phyloP scores from a whole-genome alignment of 1,140 invertebrate genomes.

The Ylistrum balloti region DNA sequence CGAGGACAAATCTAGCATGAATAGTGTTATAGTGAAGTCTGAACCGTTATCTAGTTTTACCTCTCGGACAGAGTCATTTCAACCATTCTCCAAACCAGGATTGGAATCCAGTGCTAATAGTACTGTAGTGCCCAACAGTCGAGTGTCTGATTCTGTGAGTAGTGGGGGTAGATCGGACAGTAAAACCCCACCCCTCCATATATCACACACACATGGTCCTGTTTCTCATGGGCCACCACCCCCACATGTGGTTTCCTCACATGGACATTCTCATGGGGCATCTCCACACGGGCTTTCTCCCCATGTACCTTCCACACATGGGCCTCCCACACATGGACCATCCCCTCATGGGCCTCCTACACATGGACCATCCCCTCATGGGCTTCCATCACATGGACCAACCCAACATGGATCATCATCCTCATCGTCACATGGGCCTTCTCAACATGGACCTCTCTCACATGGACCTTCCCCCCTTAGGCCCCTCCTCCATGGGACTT shows the following conservation, averaged over 20 bases:
- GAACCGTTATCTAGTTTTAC: neutral
- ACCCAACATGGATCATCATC: neutral
- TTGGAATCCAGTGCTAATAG: neutral
- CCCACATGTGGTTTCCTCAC: neutral
- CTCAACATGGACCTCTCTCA: neutral
- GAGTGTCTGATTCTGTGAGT: neutral
- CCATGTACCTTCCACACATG: neutral
- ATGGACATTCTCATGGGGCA: neutral
- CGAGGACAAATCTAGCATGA: neutral
- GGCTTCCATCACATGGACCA: neutral
- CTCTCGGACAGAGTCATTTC: neutral
- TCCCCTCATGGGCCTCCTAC: neutral
- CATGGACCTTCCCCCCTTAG: neutral
- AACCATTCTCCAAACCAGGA: neutral
- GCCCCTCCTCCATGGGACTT: neutral
- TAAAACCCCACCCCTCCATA: conserved; percentile 21
- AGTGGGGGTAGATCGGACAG: neutral
- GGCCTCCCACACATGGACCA: neutral
- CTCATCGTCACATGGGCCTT: neutral
- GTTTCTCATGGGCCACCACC: neutral
- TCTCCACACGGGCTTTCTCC: neutral
- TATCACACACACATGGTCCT: neutral
- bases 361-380: neutral
- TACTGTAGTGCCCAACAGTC: neutral
- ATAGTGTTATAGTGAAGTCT: neutral